Base-by-base conservation (phyloP, 2,888 invertebrate species). In the Rhingia campestris region DNA sequence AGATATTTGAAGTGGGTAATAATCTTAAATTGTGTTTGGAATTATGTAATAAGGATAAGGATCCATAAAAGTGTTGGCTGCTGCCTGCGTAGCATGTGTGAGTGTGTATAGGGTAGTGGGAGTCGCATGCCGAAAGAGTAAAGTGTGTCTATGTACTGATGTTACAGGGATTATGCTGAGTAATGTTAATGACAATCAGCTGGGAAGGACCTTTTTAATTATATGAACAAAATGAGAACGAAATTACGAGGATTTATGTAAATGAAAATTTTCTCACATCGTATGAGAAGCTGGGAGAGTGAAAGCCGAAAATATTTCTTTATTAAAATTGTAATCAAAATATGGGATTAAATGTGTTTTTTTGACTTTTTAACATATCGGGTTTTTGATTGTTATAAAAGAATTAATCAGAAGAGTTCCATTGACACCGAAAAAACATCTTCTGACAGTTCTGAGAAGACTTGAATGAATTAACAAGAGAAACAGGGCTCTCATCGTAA, bases 1-100 rank as follows among this genome's bases (percentile, higher is more conserved):
- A 53, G 66, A 75, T 51, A 66, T 37, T 49, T 37, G 45, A 14
- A 61, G 53, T 56, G 67, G 53, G 79, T 54, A 58, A 79, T 82
- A 82, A 82, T 64, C 63, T 63, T 79, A 64, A 73, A 82, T 69
- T 67, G 67, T 53, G 35, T 6, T 45, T 22, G 37, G 22, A 69
- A 72, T 74, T 69, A 77, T 73, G 67, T 67, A 32, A 45, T 72
- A 41, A 72, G 73, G 47, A 77, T 64, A 35, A 35, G 14, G 63
- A 43, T 72, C 61, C n/a, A 58, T 59, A 45, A 53, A 51, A 53
- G 58, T 45, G 43, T 6, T 51, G 30, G 22, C 1, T 2, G 22
- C 22, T 22, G 22, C 22, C 22, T 49, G 30, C 58, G 41, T 41
- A 72, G 64, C 54, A 66, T 77, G 77, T 81, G 72, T 51, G 61